Conservation (phyloP, 2,888 invertebrate genomes). For the Meganola albula region DNA sequence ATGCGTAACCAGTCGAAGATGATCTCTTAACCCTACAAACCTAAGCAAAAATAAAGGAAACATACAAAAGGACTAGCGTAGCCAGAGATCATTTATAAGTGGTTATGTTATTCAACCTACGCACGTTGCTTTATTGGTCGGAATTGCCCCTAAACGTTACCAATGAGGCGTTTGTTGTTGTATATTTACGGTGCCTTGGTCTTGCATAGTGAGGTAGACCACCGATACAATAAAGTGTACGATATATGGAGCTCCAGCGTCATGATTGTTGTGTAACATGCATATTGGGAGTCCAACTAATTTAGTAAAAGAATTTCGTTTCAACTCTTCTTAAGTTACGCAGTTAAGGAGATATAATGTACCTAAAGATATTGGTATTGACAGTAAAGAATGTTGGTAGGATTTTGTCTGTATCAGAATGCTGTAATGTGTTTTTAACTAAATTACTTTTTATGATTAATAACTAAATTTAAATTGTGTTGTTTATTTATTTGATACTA, state of each 20-base stretch:
- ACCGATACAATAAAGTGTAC: slow-evolving; percentile 53
- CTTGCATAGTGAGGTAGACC: slow-evolving; percentile 46
- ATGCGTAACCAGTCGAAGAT: slow-evolving; percentile 32
- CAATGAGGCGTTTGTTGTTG: slow-evolving; percentile 70
- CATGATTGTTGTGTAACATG: slow-evolving; percentile 33
- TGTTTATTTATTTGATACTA: too few relatives aligned
- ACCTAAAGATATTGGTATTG: too few relatives aligned
- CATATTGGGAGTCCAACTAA: slow-evolving; percentile 36
- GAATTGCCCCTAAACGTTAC: slow-evolving; percentile 75
- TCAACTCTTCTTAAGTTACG: too few relatives aligned
- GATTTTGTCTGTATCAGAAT: slow-evolving; percentile 6
- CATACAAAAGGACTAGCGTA: slow-evolving; percentile 18
- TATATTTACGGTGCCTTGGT: slow-evolving; percentile 65
- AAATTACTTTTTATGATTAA: slow-evolving; percentile 19
- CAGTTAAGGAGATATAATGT: too few relatives aligned
- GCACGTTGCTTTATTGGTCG: slow-evolving; percentile 68
- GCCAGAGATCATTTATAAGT: slow-evolving; percentile 40
- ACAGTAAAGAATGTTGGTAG: slow-evolving; percentile 21
- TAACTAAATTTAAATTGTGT: too few relatives aligned
- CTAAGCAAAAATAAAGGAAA: slow-evolving; percentile 17
- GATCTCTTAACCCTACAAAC: slow-evolving; percentile 23
- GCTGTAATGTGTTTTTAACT: slow-evolving; percentile 19
- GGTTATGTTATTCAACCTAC: slow-evolving; percentile 59
- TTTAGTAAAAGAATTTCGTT: slow-evolving; percentile 31
- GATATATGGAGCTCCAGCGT: slow-evolving; percentile 48